Base-by-base conservation (phyloP, 1,140 invertebrate genomes). In the Ips typographus region DNA sequence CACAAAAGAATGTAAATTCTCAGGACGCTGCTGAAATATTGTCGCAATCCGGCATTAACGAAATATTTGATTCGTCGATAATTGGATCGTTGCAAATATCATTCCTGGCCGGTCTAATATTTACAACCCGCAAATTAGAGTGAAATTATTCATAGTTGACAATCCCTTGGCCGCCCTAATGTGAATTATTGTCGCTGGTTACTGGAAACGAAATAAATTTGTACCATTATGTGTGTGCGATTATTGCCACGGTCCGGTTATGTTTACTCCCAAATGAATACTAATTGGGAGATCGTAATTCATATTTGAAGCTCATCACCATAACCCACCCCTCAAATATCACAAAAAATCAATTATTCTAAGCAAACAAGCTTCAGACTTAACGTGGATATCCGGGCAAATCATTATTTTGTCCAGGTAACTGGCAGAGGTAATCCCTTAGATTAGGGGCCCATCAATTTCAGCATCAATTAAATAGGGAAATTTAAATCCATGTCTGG, bases 61-160 rank as follows among this genome's bases (percentile, higher is more conserved):
- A 47, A 47, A 6, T 47, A 47, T 47, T 7, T 2, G 6, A 47
- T 49, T 49, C 6, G 44, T 8, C 7, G 22, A 8, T 49, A 49
- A 49, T 49, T 49, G 44, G 22, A 49, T 49, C 22, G 6, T 49
- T 38, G 52, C 52, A 55, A 55, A 55, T 55, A 55, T 8, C 22
- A 55, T 55, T 36, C 4, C 43, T 47, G 8, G 43, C 43, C 43
- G 4, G 43, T 55, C 8, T 55, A 55, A 55, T 55, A 55, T 55
- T 55, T 55, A 55, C 8, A 55, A 55, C n/a, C 52, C 37, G 52
- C 36, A 55, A 55, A 55, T 55, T 55, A 37, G 52, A 38, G n/a
- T 55, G 52, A 55, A 55, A 55, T 55, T 55, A 55, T 55, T 55
- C 52, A 55, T 55, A 55, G 52, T 55, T 55, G 52, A 55, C 52